Conservation (phyloP, 2,113 vertebrate genomes). For the Narcine bancroftii region DNA sequence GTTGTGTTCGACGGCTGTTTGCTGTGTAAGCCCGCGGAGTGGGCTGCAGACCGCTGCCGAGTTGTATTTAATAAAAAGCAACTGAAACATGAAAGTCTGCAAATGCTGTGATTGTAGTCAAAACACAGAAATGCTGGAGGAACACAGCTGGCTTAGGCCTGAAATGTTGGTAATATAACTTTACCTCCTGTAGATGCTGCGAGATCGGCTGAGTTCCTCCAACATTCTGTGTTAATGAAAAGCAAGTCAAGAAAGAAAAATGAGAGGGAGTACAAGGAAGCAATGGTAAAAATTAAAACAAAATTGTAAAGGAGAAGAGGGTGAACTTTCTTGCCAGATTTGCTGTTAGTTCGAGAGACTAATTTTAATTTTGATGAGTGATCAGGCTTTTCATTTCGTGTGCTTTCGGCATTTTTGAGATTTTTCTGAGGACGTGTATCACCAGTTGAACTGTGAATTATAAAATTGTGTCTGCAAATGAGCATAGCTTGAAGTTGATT, state of each 20-base stretch:
- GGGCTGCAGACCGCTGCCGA: no score
- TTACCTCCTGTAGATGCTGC: no score
- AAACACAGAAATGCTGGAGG: no score
- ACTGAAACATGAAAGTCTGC: no score
- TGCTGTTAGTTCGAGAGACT: neutral
- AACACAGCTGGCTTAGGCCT: no score
- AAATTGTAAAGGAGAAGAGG: neutral
- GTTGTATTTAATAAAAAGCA: no score
- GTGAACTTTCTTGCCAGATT: neutral
- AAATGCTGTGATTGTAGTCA: no score
- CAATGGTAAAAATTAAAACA: neutral
- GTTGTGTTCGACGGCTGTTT: no score
- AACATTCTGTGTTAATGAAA: no score
- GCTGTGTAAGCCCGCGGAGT: no score
- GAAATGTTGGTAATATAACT: no score
- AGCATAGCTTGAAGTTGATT: conserved; percentile 5
- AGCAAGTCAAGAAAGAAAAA: neutral
- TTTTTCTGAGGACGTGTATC: neutral
- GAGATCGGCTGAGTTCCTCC: no score
- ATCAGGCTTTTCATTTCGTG: neutral
- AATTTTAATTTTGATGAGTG: neutral
- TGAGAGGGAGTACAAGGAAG: neutral
- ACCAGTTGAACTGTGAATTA: neutral
- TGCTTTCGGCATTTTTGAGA: neutral
- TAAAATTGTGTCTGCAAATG: neutral